phyloP scores from a whole-genome alignment of 2,888 invertebrate species.

The Apeira syringaria region DNA sequence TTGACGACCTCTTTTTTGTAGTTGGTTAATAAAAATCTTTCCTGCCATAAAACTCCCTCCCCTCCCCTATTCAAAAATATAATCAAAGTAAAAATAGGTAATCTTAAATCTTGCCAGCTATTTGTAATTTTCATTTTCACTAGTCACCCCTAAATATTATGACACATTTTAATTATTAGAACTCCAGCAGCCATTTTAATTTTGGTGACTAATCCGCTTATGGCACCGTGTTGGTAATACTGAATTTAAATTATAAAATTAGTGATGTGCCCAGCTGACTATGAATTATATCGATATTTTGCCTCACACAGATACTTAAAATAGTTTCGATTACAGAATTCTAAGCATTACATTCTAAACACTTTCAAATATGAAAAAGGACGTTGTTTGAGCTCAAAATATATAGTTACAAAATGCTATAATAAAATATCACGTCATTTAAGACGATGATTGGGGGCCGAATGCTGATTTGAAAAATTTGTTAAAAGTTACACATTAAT shows the following conservation, averaged over 20 bases:
- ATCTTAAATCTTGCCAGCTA: conserved; percentile 27
- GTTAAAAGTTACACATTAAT: too few species aligned
- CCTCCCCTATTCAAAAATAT: conserved; percentile 9
- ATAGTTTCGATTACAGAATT: too few species aligned
- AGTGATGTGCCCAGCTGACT: conserved; percentile 45
- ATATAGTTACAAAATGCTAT: too few species aligned
- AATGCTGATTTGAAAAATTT: too few species aligned
- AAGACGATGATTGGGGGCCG: too few species aligned
- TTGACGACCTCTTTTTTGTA: too few species aligned
- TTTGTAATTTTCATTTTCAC: conserved; percentile 46
- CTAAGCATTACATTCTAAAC: too few species aligned
- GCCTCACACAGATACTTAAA: too few species aligned
- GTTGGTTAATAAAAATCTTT: too few species aligned
- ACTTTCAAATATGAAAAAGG: too few species aligned
- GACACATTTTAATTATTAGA: conserved; percentile 74
- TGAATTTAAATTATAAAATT: conserved; percentile 54
- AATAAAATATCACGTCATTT: too few species aligned
- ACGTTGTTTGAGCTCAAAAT: too few species aligned
- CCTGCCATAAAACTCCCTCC: neutral
- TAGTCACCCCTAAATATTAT: conserved; percentile 60
- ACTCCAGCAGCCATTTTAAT: conserved; percentile 65
- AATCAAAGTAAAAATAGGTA: conserved; percentile 12
- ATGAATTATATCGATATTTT: conserved; percentile 4
- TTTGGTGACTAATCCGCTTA: conserved; percentile 76
- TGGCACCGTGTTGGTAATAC: conserved; percentile 44